Base-by-base conservation (phyloP, 2,113 vertebrate species). In the Lepus europaeus region DNA sequence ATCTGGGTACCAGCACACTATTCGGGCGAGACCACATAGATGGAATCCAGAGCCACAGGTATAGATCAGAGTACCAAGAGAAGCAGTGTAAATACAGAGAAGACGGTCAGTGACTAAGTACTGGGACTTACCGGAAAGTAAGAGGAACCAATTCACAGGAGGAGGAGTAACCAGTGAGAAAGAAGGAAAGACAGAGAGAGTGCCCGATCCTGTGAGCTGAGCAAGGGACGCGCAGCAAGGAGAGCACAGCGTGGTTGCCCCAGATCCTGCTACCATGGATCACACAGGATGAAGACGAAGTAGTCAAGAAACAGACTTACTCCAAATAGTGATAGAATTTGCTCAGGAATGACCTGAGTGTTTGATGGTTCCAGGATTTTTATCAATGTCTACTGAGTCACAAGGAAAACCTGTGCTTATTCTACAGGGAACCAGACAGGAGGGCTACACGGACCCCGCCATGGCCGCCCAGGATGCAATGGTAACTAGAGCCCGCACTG, bases 381-480 rank as follows among this genome's bases (percentile, higher is more conserved):
- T 39, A 53, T 72, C 19, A 14, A 53, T 86, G 16, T 79, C 29
- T 27, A 20, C 59, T 82, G 61, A 59, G 11, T 90, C 4, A 96
- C 23, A 89, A 66, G 90, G 33, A 39, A 90, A 68, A 64, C 2
- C 12, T 86, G 19, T 94, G 80, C 45, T 91, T 94, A 1, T 70
- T 51, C 87, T 78, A 12, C 92, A 99, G 99, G 99, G 98, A 96
- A 97, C 95, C 90, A 98, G 98, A 77, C 97, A 98, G 92, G 98
- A 99, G 96, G 98, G 98, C 31, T 99, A 98, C 33, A 36, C 97
- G 19, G 98, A 98, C 87, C 98, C 98, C 73, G 98, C 90, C 6
- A 94, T 97, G 95, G 98, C 98, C 90, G 96, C 97, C 85, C 98
- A 98, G 90, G 98, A 98, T 70, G 98, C 98, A 45, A 98, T 98